Conservation (phyloP, 2,797 vertebrate genomes). For the Bucorvus abyssinicus region DNA sequence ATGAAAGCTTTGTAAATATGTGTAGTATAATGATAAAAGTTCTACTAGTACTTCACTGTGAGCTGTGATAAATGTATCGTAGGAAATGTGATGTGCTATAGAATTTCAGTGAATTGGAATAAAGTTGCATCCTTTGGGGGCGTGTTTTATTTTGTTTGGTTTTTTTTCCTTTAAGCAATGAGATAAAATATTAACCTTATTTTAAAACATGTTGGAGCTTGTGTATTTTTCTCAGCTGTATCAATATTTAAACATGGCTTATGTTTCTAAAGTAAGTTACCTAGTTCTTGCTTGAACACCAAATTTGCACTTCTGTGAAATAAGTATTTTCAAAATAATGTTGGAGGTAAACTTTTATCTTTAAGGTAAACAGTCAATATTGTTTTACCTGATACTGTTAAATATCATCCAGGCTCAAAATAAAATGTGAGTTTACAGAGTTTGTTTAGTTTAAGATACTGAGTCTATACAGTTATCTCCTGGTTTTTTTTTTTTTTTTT, state of each 20-base stretch:
- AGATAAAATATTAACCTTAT: background rate
- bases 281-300: background rate
- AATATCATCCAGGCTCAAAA: background rate
- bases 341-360: background rate
- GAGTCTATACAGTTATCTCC: background rate
- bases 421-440: background rate
- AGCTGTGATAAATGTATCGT: background rate
- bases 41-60: background rate
- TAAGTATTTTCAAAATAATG: background rate
- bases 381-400: background rate
- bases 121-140: background rate
- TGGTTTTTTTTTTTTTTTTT: background rate
- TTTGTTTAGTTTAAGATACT: background rate
- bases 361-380: background rate
- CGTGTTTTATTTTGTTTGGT: background rate
- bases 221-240: background rate
- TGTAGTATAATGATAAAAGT: too few species aligned
- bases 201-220: background rate
- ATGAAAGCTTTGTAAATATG: background rate
- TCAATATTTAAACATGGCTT: background rate
- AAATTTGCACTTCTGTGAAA: background rate
- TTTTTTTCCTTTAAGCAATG: background rate
- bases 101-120: background rate
- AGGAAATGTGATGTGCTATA: background rate
- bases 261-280: background rate